Evolutionary conservation across 2,797 vertebrate species (phyloP), one percentile per base, ranked within the genome.

Genomic region (Eupleurogrammus muticus): DNA sequence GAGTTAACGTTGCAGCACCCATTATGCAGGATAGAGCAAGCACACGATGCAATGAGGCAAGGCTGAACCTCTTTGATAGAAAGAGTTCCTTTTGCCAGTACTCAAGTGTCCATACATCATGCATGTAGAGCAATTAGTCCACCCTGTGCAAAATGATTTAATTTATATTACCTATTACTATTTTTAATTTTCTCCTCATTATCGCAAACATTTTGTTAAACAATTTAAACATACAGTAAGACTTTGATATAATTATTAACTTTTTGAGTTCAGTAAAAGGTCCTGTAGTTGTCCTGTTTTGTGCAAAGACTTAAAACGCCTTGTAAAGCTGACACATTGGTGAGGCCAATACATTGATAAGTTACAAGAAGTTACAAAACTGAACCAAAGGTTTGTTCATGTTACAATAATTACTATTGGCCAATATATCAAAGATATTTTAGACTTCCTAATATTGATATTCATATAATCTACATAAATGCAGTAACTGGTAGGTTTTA

Each of bases 1-100:
- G 36, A 62, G 32, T 44, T 54, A 71, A 52, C 16, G 28, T 0
- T n/a, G 9, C 5, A 36, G 5, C 21, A 49, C 52, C 5, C 17
- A 12, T n/a, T 50, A 20, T 48, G 72, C 32, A 35, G 46, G 20
- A 19, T 13, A 64, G n/a, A 73, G 52, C 70, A 79, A 59, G 71
- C 75, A 68, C 64, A 75, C 50, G 19, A 65, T 71, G 52, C 70
- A 77, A 46, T 53, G 19, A 61, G 34, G 36, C 57, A 54, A 61
- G 20, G 55, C 9, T 19, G 1, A 49, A 71, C 57, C 32, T 49
- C 56, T 47, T 24, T 16, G 8, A 77, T 1, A 21, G 35, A 66
- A 54, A 42, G 40, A 57, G 36, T 51, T 35, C 36, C 20, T 55
- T 57, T 62, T 1, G 17, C 50, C 38, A 28, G 17, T 51, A 34